Conservation (phyloP, 2,797 vertebrate genomes). For the Channa striata region DNA sequence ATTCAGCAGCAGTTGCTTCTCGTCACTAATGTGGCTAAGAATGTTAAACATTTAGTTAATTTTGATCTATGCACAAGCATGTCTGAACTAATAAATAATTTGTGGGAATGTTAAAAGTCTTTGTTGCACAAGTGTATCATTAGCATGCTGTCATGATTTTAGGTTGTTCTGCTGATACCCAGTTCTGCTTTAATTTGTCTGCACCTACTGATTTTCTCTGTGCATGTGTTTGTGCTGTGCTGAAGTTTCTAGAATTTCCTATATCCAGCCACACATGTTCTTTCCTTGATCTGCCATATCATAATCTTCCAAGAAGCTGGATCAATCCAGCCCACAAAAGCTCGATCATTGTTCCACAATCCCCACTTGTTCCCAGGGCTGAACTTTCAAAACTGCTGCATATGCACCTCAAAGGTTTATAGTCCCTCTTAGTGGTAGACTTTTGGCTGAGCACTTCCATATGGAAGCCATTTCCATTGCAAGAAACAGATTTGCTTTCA, state of each 20-base stretch:
- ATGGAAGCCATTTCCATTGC: slow-evolving; percentile 68
- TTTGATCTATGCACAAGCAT: slow-evolving; percentile 26
- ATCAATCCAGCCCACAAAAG: slow-evolving; percentile 30
- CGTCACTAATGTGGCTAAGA: slow-evolving; percentile 37
- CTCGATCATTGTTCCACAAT: slow-evolving; percentile 32
- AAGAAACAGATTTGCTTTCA: slow-evolving; percentile 73
- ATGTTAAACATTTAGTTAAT: slow-evolving; percentile 24
- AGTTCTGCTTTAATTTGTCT: background rate
- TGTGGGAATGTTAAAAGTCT: slow-evolving; percentile 8
- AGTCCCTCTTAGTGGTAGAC: slow-evolving; percentile 27
- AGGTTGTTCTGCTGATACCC: background rate
- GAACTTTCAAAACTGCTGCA: slow-evolving; percentile 45
- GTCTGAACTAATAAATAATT: slow-evolving; percentile 15
- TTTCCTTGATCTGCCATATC: slow-evolving; percentile 10
- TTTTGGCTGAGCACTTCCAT: slow-evolving; percentile 39
- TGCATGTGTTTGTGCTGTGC: slow-evolving; percentile 13
- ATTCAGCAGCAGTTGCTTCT: slow-evolving; percentile 56
- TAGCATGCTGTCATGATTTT: background rate
- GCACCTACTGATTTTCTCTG: background rate
- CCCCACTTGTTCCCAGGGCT: slow-evolving; percentile 39
- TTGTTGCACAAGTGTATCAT: slow-evolving; percentile 9
- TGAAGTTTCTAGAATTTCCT: background rate
- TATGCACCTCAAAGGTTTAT: slow-evolving; percentile 56
- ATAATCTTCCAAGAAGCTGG: slow-evolving; percentile 26
- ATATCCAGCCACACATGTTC: slow-evolving; percentile 15